These are phyloP conservation scores for Eurystomus gularis DNA, from an alignment of 2,113 vertebrate species.

Conservation along the genomic window DNA sequence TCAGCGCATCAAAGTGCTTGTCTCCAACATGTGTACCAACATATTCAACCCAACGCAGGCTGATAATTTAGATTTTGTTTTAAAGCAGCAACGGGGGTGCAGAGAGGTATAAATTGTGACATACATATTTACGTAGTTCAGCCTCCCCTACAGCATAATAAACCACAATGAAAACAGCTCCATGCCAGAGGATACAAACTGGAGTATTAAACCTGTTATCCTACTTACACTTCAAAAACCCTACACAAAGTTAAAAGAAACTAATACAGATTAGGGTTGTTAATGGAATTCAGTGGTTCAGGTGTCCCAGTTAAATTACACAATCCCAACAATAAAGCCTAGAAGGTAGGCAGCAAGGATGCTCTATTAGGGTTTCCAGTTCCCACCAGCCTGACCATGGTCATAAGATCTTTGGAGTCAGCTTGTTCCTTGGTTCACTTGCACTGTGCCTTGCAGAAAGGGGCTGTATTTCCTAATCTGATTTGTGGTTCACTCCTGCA, in stretches of 20 bases:
- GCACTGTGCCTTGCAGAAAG: neutral
- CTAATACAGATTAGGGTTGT: neutral
- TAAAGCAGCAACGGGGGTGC: neutral
- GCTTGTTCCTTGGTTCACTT: neutral
- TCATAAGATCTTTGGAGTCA: neutral
- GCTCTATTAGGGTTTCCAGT: neutral
- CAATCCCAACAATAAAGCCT: neutral
- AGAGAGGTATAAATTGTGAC: neutral
- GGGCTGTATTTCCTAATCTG: neutral
- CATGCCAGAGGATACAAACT: neutral
- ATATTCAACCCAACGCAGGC: neutral
- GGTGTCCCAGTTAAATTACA: neutral
- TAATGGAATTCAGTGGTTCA: neutral
- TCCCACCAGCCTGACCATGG: fast-evolving
- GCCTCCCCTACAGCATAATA: neutral
- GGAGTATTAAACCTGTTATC: neutral
- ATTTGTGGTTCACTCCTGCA: neutral
- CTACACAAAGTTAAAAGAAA: neutral
- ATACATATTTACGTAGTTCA: neutral
- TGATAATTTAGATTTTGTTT: neutral
- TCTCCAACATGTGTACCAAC: neutral
- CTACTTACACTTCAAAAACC: neutral
- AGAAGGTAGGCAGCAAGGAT: neutral
- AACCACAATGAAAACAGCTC: neutral
- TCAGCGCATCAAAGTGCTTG: too few species aligned